Evolutionary conservation across 2,113 vertebrate genomes (phyloP).

Genomic region (Collichthys lucidus): DNA sequence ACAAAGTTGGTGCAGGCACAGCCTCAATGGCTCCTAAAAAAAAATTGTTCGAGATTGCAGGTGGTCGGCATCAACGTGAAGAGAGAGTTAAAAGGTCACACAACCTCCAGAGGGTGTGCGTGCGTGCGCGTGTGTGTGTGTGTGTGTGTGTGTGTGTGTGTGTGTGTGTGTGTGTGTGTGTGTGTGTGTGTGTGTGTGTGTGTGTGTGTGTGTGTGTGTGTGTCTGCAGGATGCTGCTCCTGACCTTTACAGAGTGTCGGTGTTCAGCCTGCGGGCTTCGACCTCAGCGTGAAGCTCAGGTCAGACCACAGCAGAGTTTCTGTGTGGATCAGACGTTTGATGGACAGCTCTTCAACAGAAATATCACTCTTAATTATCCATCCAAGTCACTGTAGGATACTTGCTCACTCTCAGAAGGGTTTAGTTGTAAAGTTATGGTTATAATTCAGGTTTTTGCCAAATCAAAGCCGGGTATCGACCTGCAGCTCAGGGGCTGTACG

Average conservation of each 20-base stretch:
- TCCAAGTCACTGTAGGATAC: background rate
- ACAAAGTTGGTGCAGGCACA: background rate
- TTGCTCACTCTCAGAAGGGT: no score
- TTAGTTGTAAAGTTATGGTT: no score
- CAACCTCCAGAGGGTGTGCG: slow-evolving; percentile 6
- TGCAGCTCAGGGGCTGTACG: no score
- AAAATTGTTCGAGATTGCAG: slow-evolving; percentile 6
- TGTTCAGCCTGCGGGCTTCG: slow-evolving; percentile 17
- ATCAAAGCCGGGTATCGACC: no score
- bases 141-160: background rate
- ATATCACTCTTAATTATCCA: background rate
- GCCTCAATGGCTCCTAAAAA: background rate
- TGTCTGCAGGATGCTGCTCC: slow-evolving; percentile 16
- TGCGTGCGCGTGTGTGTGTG: background rate
- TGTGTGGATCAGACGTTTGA: slow-evolving; percentile 23
- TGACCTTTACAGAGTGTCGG: slow-evolving; percentile 61
- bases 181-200: background rate
- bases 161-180: background rate
- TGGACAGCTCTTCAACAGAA: background rate
- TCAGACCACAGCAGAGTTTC: slow-evolving; percentile 22
- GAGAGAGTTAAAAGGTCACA: slow-evolving; percentile 54
- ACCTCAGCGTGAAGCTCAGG: slow-evolving; percentile 48
- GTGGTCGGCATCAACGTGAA: slow-evolving; percentile 13
- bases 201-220: background rate
- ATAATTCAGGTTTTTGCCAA: no score